phyloP scores from a whole-genome alignment of 1,140 invertebrate species.

The Maconellicoccus hirsutus region DNA sequence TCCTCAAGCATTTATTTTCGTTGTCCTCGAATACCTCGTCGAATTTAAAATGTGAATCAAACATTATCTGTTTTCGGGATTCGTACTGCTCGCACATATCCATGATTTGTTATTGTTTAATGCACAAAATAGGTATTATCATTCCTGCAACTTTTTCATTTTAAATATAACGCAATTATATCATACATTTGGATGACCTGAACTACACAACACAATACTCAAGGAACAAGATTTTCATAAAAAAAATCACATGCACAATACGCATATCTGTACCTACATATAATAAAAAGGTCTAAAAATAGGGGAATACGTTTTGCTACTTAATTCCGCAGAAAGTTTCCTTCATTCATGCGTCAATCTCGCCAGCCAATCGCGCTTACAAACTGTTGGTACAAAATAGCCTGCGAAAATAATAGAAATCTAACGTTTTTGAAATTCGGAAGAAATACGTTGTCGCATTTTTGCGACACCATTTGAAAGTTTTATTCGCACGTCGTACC shows the following conservation, averaged over 20 bases:
- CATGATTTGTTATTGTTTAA: too few relatives aligned
- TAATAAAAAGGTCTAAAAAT: not conserved
- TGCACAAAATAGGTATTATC: not conserved
- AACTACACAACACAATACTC: too few relatives aligned
- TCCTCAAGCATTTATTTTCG: too few relatives aligned
- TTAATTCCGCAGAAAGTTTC: not conserved
- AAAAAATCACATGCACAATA: too few relatives aligned
- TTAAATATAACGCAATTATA: not conserved
- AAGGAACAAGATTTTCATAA: too few relatives aligned
- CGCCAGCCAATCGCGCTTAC: not conserved
- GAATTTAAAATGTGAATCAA: too few relatives aligned
- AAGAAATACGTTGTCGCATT: not conserved
- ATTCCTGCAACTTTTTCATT: not conserved
- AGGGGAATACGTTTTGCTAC: not conserved
- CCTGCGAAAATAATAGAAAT: not conserved
- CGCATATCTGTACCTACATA: too few relatives aligned
- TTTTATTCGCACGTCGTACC: not conserved
- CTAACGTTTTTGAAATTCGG: not conserved
- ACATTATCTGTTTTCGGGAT: too few relatives aligned
- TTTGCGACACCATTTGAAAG: not conserved
- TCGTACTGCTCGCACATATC: too few relatives aligned
- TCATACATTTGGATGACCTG: not conserved
- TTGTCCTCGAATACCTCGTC: too few relatives aligned
- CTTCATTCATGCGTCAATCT: not conserved
- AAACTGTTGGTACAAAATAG: not conserved